Conservation (phyloP, 2,888 invertebrate species). For the Cheilosia vernalis region DNA sequence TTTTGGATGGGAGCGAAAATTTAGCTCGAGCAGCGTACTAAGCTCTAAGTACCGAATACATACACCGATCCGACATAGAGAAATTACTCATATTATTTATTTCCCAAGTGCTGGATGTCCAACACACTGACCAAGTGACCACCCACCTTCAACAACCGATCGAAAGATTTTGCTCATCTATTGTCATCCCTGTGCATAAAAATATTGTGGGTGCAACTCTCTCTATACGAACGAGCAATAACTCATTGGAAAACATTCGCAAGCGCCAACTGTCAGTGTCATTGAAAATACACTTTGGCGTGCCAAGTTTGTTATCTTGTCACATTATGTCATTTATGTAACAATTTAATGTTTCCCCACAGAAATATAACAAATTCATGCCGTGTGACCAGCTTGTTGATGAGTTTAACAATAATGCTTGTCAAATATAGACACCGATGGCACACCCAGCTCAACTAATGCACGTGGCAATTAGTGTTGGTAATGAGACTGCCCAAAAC, state of each 20-base stretch:
- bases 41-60: no score
- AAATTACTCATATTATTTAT: no score
- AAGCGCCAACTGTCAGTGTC: background rate
- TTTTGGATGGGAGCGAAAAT: no score
- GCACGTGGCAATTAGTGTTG: conserved; percentile 11
- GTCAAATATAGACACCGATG: conserved; percentile 18
- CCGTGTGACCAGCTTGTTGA: background rate
- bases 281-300: background rate
- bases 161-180: no score
- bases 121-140: no score
- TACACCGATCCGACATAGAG: no score
- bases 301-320: conserved; percentile 9
- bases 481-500: conserved; percentile 30
- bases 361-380: background rate
- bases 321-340: background rate
- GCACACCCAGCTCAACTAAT: conserved; percentile 26
- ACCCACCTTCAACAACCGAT: no score
- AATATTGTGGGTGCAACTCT: background rate
- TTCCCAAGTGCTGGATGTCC: no score
- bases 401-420: background rate
- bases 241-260: background rate
- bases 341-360: background rate
- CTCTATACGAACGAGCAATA: background rate
- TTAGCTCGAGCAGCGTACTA: no score
- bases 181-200: no score